phyloP scores from a whole-genome alignment of 1,140 invertebrate genomes.

The Magallana gigas region DNA sequence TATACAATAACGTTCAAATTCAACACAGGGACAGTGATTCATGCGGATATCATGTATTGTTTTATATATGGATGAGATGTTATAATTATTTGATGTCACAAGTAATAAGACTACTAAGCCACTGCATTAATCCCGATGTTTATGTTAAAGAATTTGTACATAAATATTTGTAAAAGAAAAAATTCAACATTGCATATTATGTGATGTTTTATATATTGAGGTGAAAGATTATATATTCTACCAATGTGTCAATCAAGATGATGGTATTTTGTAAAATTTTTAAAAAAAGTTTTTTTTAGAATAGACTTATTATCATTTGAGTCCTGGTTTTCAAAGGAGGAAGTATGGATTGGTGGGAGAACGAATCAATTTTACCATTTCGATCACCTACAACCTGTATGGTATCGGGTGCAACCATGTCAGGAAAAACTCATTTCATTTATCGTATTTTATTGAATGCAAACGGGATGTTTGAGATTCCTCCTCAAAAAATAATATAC shows the following conservation, averaged over 20 bases:
- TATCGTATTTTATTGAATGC: conserved; percentile 31
- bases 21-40: background rate
- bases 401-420: conserved; percentile 43
- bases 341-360: conserved; percentile 11
- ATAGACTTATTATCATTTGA: too few species aligned
- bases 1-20: conserved; percentile 38
- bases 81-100: background rate
- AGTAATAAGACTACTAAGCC: conserved; percentile 14
- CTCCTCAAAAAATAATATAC: conserved; percentile 41
- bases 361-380: conserved; percentile 28
- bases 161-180: too few species aligned
- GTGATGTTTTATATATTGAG: too few species aligned
- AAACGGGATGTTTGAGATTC: conserved; percentile 25
- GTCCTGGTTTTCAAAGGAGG: background rate
- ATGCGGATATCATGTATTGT: conserved; percentile 46
- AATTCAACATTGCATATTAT: background rate
- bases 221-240: too few species aligned
- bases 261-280: background rate
- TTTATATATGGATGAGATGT: conserved; percentile 50
- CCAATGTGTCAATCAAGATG: too few species aligned
- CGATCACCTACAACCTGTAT: conserved; percentile 31
- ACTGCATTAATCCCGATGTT: background rate
- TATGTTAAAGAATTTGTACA: background rate
- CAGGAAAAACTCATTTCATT: conserved; percentile 44
- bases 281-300: too few species aligned